These are phyloP conservation scores for Melanogrammus aeglefinus DNA, from an alignment of 2,797 vertebrate species.

Conservation along the genomic window DNA sequence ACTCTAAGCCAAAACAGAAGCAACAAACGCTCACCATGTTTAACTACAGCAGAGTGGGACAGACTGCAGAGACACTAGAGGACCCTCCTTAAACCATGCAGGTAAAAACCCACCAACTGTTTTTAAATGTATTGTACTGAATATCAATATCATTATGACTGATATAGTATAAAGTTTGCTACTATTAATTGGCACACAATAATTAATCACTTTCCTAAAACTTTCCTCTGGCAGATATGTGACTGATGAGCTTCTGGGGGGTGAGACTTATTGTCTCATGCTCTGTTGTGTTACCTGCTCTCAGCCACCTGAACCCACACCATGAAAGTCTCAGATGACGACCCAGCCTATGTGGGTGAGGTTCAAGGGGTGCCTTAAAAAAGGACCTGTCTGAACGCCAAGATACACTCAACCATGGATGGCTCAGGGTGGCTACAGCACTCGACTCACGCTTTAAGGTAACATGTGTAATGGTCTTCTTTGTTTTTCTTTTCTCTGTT, in stretches of 20 bases:
- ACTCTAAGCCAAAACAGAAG: slow-evolving; percentile 19
- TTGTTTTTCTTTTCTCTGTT: no score
- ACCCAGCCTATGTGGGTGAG: slow-evolving; percentile 12
- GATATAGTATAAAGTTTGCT: background rate
- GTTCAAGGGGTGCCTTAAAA: slow-evolving; percentile 17
- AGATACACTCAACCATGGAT: background rate
- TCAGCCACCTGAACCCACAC: slow-evolving; percentile 18
- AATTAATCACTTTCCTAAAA: slow-evolving; percentile 1
- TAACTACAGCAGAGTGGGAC: slow-evolving; percentile 24
- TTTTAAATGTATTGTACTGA: background rate
- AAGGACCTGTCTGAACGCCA: background rate
- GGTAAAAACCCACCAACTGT: slow-evolving; percentile 5
- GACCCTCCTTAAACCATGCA: slow-evolving; percentile 31
- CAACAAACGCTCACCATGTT: slow-evolving; percentile 25
- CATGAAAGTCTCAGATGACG: slow-evolving; percentile 22
- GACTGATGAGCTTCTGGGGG: slow-evolving; percentile 29
- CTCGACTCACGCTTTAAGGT: background rate
- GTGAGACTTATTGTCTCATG: slow-evolving; percentile 26
- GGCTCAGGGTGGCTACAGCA: slow-evolving; percentile 1
- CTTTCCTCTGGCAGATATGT: slow-evolving; percentile 11
- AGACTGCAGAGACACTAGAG: slow-evolving; percentile 25
- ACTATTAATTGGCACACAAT: background rate
- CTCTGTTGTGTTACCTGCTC: slow-evolving; percentile 28
- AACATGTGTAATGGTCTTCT: background rate
- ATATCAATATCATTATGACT: no score